These are phyloP conservation scores for Drosophila koepferae DNA, from an alignment of 2,888 invertebrate genomes.

Conservation along the genomic window DNA sequence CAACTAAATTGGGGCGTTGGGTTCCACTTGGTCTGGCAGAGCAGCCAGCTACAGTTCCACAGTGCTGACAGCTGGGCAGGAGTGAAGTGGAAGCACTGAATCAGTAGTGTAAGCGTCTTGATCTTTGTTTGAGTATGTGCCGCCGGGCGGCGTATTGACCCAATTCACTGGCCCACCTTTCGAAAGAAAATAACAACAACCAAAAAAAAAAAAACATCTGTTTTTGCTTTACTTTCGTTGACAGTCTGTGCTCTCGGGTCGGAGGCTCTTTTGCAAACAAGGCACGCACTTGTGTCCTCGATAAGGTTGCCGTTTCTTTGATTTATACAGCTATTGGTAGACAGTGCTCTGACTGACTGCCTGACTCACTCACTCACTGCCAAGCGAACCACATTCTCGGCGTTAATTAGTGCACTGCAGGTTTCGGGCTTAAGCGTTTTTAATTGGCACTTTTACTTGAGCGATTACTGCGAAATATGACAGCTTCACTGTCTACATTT, in stretches of 20 bases:
- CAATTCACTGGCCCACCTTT: constrained; percentile 67
- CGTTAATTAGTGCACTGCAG: constrained; percentile 63
- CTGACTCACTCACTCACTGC: constrained; percentile 5
- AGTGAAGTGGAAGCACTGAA: constrained; percentile 50
- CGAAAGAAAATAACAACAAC: constrained; percentile 8
- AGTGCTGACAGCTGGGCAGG: constrained; percentile 66
- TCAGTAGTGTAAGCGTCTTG: constrained; percentile 23
- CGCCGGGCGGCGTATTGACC: constrained; percentile 73
- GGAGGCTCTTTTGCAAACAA: constrained; percentile 58
- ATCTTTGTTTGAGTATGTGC: constrained; percentile 41
- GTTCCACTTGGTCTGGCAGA: constrained; percentile 62
- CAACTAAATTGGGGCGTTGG: constrained; percentile 71
- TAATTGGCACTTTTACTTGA: constrained; percentile 75
- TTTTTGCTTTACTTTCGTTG: constrained; percentile 75
- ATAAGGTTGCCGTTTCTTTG: constrained; percentile 61
- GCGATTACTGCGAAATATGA: constrained; percentile 69
- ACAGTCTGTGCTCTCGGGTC: constrained; percentile 58
- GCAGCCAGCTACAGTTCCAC: constrained; percentile 28
- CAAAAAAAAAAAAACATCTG: constrained; percentile 49
- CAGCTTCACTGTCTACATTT: constrained; percentile 43
- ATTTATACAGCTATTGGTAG: constrained; percentile 63
- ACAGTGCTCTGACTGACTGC: constrained; percentile 41
- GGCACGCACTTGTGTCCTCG: constrained; percentile 78
- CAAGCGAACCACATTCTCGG: constrained; percentile 50
- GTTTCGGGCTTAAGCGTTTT: constrained; percentile 54